Conservation (phyloP, 2,888 invertebrate species). For the Plagodis pulveraria region DNA sequence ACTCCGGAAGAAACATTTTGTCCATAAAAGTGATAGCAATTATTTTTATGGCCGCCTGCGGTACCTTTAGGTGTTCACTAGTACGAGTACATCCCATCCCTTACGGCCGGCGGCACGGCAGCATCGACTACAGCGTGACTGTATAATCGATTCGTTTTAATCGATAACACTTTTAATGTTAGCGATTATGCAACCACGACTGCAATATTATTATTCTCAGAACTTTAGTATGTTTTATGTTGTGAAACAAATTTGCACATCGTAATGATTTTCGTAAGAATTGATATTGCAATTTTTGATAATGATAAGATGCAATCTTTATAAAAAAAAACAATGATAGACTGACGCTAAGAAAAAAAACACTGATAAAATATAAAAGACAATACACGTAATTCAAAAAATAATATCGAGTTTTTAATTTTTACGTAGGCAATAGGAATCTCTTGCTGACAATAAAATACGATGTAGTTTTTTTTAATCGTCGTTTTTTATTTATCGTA, state of each 20-base stretch:
- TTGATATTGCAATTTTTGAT: too few relatives aligned
- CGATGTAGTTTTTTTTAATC: neutral
- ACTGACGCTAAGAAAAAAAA: too few relatives aligned
- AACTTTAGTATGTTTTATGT: constrained; percentile 15
- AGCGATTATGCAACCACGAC: constrained; percentile 27
- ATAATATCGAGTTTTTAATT: too few relatives aligned
- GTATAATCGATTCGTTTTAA: constrained; percentile 44
- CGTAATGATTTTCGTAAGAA: neutral
- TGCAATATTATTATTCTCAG: constrained; percentile 9
- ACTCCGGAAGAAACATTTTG: constrained; percentile 37
- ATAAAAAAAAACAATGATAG: too few relatives aligned
- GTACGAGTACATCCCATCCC: constrained; percentile 39
- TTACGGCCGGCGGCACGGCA: constrained; percentile 8
- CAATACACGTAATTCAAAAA: too few relatives aligned
- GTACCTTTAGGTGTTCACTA: too few relatives aligned
- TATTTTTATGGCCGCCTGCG: constrained; percentile 42
- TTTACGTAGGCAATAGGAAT: too few relatives aligned
- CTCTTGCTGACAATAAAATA: too few relatives aligned
- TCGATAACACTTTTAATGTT: constrained; percentile 32
- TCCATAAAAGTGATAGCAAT: constrained; percentile 42
- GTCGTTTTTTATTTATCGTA: too few relatives aligned
- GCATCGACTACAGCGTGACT: constrained; percentile 30
- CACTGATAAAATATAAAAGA: too few relatives aligned
- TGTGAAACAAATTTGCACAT: constrained; percentile 14
- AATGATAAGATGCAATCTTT: too few relatives aligned